Evolutionary conservation across 1,140 invertebrate species (phyloP).

Genomic region (Bombus ignitus): DNA sequence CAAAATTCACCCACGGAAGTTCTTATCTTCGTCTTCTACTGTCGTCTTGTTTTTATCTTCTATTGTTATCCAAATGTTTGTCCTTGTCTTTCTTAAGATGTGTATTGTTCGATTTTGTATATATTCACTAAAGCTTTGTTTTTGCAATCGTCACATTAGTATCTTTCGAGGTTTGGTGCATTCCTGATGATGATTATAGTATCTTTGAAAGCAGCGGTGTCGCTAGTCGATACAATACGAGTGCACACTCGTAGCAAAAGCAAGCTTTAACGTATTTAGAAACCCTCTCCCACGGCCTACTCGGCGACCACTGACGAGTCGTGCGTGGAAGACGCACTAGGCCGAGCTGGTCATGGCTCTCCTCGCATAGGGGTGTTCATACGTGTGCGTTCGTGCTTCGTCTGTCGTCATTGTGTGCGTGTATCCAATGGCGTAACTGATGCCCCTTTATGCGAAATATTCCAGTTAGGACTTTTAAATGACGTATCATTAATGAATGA

Average conservation of each 20-base stretch:
- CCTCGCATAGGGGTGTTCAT: slow-evolving; percentile 43
- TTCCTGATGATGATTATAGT: not conserved
- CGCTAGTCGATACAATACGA: not conserved
- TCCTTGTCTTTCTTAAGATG: slow-evolving; percentile 11
- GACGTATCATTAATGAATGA: not conserved
- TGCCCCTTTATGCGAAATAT: slow-evolving; percentile 30
- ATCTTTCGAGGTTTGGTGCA: not conserved
- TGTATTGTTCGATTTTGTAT: not conserved
- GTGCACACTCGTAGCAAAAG: slow-evolving; percentile 35
- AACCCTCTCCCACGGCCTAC: slow-evolving; percentile 55
- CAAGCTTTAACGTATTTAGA: slow-evolving; percentile 4
- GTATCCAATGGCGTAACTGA: slow-evolving; percentile 54
- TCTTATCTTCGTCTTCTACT: slow-evolving; percentile 4
- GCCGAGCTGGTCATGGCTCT: slow-evolving; percentile 34
- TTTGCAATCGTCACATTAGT: not conserved
- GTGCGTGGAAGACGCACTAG: slow-evolving; percentile 34
- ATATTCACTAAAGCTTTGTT: not conserved
- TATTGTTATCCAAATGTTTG: not conserved
- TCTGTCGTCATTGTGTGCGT: slow-evolving; percentile 8
- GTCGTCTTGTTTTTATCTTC: not conserved
- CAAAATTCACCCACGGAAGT: not conserved
- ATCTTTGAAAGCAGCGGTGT: not conserved
- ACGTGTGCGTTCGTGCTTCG: slow-evolving; percentile 16
- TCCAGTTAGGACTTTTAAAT: not conserved
- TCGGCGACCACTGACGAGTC: slow-evolving; percentile 62